Evolutionary conservation across 2,797 vertebrate species (phyloP).

Genomic region (Knipowitschia caucasica): DNA sequence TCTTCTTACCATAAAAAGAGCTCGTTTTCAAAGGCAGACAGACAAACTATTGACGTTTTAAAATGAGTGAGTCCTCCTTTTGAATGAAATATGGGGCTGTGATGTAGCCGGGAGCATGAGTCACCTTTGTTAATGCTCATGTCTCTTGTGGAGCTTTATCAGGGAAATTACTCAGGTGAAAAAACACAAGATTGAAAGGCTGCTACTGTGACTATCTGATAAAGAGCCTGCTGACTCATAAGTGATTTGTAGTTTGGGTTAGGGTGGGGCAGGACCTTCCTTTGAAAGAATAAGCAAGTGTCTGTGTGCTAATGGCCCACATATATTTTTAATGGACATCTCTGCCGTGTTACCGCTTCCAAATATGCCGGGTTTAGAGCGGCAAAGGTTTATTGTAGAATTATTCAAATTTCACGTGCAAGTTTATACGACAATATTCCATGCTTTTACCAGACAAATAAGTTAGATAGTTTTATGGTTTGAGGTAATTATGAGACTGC

Average conservation of each 20-base stretch:
- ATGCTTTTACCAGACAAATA: no score
- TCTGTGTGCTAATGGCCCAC: slow-evolving; percentile 5
- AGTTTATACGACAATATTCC: no score
- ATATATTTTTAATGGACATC: slow-evolving; percentile 13
- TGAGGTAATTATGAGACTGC: no score
- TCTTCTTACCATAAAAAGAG: not conserved
- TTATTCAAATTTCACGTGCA: no score
- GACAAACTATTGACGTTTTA: slow-evolving; percentile 42
- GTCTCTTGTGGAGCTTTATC: slow-evolving; percentile 50
- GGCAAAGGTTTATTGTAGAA: not conserved
- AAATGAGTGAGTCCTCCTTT: slow-evolving; percentile 50
- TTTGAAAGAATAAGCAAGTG: slow-evolving; percentile 24
- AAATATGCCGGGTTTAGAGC: not conserved
- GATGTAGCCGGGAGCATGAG: slow-evolving; percentile 47
- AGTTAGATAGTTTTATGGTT: no score
- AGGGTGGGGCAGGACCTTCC: slow-evolving; percentile 19
- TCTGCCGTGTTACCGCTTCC: not conserved
- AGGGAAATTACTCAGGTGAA: slow-evolving; percentile 41
- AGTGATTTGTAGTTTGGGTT: slow-evolving; percentile 51
- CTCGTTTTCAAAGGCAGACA: slow-evolving; percentile 17
- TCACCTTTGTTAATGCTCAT: slow-evolving; percentile 55
- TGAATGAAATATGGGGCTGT: slow-evolving; percentile 46
- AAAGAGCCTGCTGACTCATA: slow-evolving; percentile 50
- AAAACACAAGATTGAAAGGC: slow-evolving; percentile 34
- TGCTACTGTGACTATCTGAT: slow-evolving; percentile 50